These are phyloP conservation scores for Bagarius yarrelli DNA, from an alignment of 2,113 vertebrate genomes.

Conservation along the genomic window DNA sequence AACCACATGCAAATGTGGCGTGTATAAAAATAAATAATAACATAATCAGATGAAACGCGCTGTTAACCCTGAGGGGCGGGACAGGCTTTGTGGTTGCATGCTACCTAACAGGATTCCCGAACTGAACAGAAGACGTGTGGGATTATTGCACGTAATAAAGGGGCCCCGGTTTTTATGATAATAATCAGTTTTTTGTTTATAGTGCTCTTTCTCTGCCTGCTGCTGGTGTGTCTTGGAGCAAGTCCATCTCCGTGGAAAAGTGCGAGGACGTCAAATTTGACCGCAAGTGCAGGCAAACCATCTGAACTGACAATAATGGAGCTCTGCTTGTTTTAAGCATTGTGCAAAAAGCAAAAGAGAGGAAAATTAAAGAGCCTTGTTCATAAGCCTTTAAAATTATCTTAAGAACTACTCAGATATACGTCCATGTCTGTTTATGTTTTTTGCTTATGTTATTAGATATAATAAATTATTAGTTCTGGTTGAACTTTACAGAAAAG, in stretches of 20 bases:
- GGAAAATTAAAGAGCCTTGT: background rate
- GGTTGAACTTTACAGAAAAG: no score
- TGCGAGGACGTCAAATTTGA: background rate
- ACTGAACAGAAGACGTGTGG: constrained; percentile 2
- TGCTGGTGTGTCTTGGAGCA: background rate
- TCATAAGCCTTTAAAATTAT: background rate
- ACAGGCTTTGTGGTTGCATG: background rate
- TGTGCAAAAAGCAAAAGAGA: constrained; percentile 24
- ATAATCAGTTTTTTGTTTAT: background rate
- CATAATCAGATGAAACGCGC: background rate
- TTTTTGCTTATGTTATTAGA: background rate
- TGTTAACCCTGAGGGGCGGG: constrained; percentile 5
- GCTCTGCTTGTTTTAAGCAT: background rate
- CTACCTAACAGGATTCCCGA: constrained; percentile 15
- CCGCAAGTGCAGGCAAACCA: constrained; percentile 3
- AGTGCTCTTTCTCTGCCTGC: background rate
- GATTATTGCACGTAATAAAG: constrained; percentile 40
- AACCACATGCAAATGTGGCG: constrained; percentile 6
- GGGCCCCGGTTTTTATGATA: background rate
- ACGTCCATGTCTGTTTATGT: background rate
- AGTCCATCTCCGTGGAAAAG: background rate
- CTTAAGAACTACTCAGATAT: background rate
- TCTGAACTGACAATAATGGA: constrained; percentile 5
- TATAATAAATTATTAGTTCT: no score
- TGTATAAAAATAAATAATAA: background rate